Conservation (phyloP, 53 echinoderm and acorn worm species). For the Crossaster papposus region DNA sequence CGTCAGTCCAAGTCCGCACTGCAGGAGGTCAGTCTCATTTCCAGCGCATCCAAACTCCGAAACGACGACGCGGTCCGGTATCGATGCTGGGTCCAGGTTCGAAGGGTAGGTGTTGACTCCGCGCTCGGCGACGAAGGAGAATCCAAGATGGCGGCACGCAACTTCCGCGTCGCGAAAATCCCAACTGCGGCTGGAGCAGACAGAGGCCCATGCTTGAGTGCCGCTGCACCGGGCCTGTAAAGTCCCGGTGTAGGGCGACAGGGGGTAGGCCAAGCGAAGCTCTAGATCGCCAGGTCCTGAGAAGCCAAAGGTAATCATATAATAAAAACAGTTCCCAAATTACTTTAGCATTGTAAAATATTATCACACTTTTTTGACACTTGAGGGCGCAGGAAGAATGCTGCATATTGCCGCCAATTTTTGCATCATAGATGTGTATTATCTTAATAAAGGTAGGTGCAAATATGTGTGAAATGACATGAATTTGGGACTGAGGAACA, state of each 20-base stretch:
- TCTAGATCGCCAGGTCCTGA: conserved; percentile 17
- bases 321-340: too few relatives aligned
- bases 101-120: not conserved
- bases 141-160: conserved; percentile 53
- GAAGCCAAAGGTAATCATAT: not conserved
- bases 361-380: too few relatives aligned
- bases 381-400: too few relatives aligned
- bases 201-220: not conserved
- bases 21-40: conserved; percentile 31
- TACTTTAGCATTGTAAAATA: too few relatives aligned
- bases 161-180: conserved; percentile 7
- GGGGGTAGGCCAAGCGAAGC: conserved; percentile 1
- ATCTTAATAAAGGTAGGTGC: too few relatives aligned
- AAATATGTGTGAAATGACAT: too few relatives aligned
- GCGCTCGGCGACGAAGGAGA: conserved; percentile 1
- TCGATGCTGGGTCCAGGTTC: not conserved
- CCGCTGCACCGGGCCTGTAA: conserved; percentile 25
- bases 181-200: conserved; percentile 5
- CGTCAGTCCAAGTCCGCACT: conserved; percentile 31
- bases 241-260: conserved; percentile 21
- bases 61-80: conserved; percentile 1
- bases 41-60: conserved; percentile 40
- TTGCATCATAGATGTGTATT: too few relatives aligned
- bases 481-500: too few relatives aligned
- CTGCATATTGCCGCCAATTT: too few relatives aligned